A percentile compares a stretch with the other conserved stretches of the same genome.
Evolutionary conservation across 2,888 invertebrate genomes (phyloP).

Genomic region (Noctua janthe): DNA sequence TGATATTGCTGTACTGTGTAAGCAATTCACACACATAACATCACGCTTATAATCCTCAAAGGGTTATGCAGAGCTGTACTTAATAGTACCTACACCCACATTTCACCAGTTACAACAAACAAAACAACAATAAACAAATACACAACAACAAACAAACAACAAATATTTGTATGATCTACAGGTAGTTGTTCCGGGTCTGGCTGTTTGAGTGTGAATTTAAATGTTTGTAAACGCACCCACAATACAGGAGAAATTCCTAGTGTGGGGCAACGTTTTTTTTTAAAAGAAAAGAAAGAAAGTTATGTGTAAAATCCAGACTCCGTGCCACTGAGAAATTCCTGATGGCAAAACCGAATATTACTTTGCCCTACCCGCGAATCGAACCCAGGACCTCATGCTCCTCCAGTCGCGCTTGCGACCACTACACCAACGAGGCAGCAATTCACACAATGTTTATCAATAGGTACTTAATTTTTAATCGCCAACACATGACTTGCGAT

Average conservation of each 20-base stretch:
- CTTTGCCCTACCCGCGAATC: not conserved
- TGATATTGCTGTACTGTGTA: not conserved
- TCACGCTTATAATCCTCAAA: not conserved
- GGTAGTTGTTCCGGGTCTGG: too few species aligned
- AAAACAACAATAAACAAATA: too few species aligned
- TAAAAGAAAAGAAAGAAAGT: too few species aligned
- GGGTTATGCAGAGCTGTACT: not conserved
- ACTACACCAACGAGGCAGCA: not conserved
- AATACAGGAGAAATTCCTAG: too few species aligned
- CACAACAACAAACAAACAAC: too few species aligned
- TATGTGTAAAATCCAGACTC: not conserved
- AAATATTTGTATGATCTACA: too few species aligned
- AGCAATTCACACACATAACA: not conserved
- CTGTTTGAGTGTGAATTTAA: too few species aligned
- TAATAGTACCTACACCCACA: not conserved
- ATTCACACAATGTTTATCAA: conserved; percentile 1
- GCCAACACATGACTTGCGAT: not conserved
- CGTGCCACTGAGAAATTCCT: not conserved
- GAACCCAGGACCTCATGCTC: not conserved
- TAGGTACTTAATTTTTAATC: conserved; percentile 5
- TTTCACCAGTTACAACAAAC: not conserved
- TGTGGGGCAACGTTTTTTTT: too few species aligned
- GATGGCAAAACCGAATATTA: not conserved
- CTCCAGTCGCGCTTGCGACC: not conserved
- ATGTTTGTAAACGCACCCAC: too few species aligned